These are phyloP conservation scores for Camponotus vicinus DNA, from an alignment of 1,140 invertebrate species.

Conservation along the genomic window DNA sequence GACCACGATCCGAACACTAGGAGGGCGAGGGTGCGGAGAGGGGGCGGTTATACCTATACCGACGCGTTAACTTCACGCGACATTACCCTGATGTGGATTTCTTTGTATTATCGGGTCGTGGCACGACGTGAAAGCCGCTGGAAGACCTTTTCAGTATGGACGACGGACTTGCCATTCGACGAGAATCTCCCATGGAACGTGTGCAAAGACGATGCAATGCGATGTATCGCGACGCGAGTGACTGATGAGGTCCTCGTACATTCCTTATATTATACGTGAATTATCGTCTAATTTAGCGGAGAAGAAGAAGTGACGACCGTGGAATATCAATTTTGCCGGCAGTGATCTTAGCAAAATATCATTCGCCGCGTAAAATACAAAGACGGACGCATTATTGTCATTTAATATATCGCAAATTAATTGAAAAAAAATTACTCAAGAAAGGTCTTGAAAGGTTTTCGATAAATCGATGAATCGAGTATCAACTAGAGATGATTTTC, in stretches of 20 bases:
- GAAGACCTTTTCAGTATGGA: slow-evolving; percentile 60
- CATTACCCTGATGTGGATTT: slow-evolving; percentile 80
- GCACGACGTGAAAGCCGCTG: slow-evolving; percentile 46
- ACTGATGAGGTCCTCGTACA: slow-evolving; percentile 40
- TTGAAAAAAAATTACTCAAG: neutral
- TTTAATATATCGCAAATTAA: neutral
- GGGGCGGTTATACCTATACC: slow-evolving; percentile 7
- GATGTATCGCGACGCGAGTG: slow-evolving; percentile 9
- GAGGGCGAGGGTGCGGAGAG: neutral
- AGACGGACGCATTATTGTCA: too few relatives aligned
- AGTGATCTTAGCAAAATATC: neutral
- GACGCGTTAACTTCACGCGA: slow-evolving; percentile 76
- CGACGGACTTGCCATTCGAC: slow-evolving; percentile 63
- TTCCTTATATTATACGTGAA: slow-evolving; percentile 32
- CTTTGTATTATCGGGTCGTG: slow-evolving; percentile 71
- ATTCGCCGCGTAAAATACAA: too few relatives aligned
- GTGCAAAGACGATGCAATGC: slow-evolving; percentile 53
- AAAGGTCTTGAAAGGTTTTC: neutral
- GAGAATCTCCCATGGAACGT: slow-evolving; percentile 47
- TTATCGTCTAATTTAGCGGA: slow-evolving; percentile 31
- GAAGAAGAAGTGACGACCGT: too few relatives aligned
- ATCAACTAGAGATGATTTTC: slow-evolving; percentile 6
- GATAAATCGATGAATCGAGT: slow-evolving; percentile 8
- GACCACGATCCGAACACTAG: slow-evolving; percentile 23
- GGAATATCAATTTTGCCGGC: slow-evolving; percentile 2